Conservation (phyloP, 2,797 vertebrate genomes). For the Sebastes hubbsi region DNA sequence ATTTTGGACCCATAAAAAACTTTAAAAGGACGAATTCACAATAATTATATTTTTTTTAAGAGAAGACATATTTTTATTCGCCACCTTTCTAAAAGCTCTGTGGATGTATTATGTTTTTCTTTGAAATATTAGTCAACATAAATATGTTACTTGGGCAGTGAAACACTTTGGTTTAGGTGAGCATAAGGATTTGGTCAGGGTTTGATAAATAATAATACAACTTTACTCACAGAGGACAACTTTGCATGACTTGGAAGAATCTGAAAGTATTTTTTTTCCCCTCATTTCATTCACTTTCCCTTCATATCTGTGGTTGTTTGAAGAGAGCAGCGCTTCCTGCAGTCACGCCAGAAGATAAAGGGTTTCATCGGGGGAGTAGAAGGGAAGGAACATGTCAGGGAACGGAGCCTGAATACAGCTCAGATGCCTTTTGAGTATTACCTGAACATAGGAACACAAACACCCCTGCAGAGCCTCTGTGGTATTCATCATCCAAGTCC, state of each 20-base stretch:
- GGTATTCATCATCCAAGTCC: conserved; percentile 46
- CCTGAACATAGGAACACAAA: conserved; percentile 31
- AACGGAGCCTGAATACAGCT: conserved; percentile 29
- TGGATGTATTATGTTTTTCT: too few species aligned
- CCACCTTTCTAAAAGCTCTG: too few species aligned
- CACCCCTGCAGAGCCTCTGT: conserved; percentile 34
- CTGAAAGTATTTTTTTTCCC: background rate
- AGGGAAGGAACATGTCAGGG: conserved; percentile 48
- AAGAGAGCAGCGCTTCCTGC: conserved; percentile 34
- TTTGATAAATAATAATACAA: background rate
- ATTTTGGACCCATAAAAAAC: too few species aligned
- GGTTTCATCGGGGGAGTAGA: conserved; percentile 26
- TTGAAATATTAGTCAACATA: too few species aligned
- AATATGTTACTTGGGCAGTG: background rate
- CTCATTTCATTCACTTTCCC: background rate
- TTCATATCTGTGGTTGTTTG: conserved; percentile 21
- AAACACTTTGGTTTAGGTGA: background rate
- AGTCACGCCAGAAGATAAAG: conserved; percentile 40
- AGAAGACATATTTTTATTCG: too few species aligned
- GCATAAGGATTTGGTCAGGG: background rate
- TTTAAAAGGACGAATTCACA: too few species aligned
- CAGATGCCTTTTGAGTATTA: conserved; percentile 40
- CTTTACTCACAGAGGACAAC: background rate
- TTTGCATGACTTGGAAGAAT: background rate
- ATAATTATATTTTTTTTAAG: too few species aligned